A percentile compares a stretch with the other conserved stretches of the same genome.
Evolutionary conservation across 2,888 invertebrate species (phyloP).

Genomic region (Thymelicus lineola): DNA sequence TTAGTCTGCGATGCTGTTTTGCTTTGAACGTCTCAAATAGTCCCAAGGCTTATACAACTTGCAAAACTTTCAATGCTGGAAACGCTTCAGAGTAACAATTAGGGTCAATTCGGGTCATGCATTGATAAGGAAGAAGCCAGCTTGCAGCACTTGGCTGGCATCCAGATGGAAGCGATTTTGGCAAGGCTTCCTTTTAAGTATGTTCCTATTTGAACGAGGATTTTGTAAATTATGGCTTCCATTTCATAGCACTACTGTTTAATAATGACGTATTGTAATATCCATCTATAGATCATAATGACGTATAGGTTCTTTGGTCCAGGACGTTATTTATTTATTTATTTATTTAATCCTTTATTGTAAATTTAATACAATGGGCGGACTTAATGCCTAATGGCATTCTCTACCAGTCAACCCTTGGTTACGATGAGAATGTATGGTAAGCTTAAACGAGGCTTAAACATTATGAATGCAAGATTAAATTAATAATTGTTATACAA

Average conservation of each 20-base stretch:
- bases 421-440: too few relatives aligned
- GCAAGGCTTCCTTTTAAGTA: constrained; percentile 20
- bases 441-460: too few relatives aligned
- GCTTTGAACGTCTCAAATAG: background rate
- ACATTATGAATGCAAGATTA: too few relatives aligned
- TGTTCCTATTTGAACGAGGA: constrained; percentile 9
- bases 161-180: constrained; percentile 29
- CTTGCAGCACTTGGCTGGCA: constrained; percentile 25
- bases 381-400: too few relatives aligned
- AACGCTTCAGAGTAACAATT: constrained; percentile 17
- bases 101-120: constrained; percentile 29
- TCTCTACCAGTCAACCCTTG: too few relatives aligned
- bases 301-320: too few relatives aligned
- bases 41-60: background rate
- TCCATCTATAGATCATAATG: too few relatives aligned
- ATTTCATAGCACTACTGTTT: background rate
- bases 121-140: constrained; percentile 34
- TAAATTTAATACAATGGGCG: too few relatives aligned
- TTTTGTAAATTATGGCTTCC: constrained; percentile 6
- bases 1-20: background rate
- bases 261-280: background rate
- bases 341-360: too few relatives aligned
- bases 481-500: too few relatives aligned
- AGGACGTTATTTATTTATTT: too few relatives aligned
- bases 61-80: background rate